phyloP scores from a whole-genome alignment of 2,888 invertebrate species.

The Sinodicranocentrus sp. region DNA sequence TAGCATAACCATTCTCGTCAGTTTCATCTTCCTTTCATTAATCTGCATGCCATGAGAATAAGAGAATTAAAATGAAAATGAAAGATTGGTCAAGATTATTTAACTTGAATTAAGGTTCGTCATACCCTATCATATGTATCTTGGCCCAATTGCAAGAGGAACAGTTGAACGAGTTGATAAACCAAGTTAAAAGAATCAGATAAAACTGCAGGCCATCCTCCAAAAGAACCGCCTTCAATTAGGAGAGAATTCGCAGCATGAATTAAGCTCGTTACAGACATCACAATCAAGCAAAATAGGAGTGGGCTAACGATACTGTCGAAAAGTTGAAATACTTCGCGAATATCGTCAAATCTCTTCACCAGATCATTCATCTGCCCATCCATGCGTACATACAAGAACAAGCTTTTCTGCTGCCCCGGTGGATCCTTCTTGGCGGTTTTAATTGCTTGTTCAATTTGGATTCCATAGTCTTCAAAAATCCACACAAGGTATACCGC shows the following conservation, averaged over 20 bases:
- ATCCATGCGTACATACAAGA: conserved; percentile 62
- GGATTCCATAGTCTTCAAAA: conserved; percentile 69
- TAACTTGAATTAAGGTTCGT: background rate
- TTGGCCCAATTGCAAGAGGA: conserved; percentile 68
- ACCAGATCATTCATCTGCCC: conserved; percentile 51
- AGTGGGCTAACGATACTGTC: conserved; percentile 69
- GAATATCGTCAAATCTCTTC: conserved; percentile 63
- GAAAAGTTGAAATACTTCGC: conserved; percentile 61
- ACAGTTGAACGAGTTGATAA: conserved; percentile 69
- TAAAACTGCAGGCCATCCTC: conserved; percentile 63
- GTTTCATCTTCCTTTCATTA: conserved; percentile 66
- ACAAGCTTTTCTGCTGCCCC: conserved; percentile 33
- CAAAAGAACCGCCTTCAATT: conserved; percentile 64
- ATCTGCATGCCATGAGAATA: conserved; percentile 41
- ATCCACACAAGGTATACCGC: conserved; percentile 69
- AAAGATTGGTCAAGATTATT: too few relatives aligned
- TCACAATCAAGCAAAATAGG: conserved; percentile 69
- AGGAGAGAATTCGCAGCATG: conserved; percentile 69
- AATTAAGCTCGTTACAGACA: conserved; percentile 69
- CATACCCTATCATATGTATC: conserved; percentile 69
- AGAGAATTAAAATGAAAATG: background rate
- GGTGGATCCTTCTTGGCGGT: conserved; percentile 45
- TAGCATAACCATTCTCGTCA: conserved; percentile 64
- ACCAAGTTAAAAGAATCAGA: conserved; percentile 67
- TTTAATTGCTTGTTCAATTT: conserved; percentile 71